phyloP scores from a whole-genome alignment of 2,888 invertebrate species.

The Meta bourneti region DNA sequence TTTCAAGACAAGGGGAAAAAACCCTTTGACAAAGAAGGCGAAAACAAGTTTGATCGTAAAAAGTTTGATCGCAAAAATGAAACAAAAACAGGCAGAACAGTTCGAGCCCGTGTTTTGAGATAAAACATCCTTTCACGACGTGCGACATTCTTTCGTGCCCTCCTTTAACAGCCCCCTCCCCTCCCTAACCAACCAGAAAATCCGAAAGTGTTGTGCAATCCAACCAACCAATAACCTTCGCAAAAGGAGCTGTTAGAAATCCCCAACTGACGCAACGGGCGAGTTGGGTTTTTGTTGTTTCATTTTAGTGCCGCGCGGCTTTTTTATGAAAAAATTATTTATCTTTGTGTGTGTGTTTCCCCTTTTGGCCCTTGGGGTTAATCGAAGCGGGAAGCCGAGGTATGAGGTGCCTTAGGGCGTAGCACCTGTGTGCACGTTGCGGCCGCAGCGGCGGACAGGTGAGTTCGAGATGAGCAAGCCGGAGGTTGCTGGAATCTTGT shows the following conservation, averaged over 20 bases:
- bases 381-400: constrained; percentile 60
- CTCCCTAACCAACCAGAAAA: not conserved
- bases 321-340: not conserved
- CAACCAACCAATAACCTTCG: constrained; percentile 47
- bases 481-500: not conserved
- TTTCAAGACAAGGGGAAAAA: not conserved
- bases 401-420: constrained; percentile 57
- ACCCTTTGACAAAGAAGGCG: not conserved
- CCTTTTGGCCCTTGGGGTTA: constrained; percentile 57
- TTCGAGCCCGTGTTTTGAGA: constrained; percentile 9
- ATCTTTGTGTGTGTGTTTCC: constrained; percentile 27
- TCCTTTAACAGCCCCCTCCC: not conserved
- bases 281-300: constrained; percentile 21
- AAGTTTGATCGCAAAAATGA: not conserved
- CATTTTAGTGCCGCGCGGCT: not conserved
- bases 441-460: constrained; percentile 39
- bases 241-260: not conserved
- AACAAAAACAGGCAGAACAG: not conserved
- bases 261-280: constrained; percentile 42
- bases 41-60: not conserved
- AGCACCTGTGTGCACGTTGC: constrained; percentile 48
- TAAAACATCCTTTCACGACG: not conserved
- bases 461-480: constrained; percentile 14
- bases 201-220: constrained; percentile 6
- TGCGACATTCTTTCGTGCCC: not conserved